Percentiles rank a stretch among this genome's conserved stretches.
Conservation (phyloP, 2,797 vertebrate species). For the Octomys mimax region DNA sequence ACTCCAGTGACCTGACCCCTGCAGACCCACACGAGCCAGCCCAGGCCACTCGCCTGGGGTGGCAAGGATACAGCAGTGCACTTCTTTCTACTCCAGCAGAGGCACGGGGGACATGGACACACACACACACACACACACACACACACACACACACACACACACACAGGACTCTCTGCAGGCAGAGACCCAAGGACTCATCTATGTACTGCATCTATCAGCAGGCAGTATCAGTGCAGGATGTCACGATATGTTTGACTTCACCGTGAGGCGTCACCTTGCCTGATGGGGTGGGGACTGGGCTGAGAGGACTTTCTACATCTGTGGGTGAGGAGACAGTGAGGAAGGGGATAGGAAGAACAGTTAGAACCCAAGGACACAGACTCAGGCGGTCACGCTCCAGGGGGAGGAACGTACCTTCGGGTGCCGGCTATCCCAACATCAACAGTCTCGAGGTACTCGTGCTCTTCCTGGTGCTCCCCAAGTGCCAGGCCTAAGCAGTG, state of each 20-base stretch:
- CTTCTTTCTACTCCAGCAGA: neutral
- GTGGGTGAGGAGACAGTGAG: neutral
- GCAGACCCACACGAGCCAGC: neutral
- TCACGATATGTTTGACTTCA: neutral
- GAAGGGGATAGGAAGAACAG: neutral
- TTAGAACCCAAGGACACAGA: neutral
- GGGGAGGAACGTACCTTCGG: neutral
- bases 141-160: neutral
- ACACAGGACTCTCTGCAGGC: no score
- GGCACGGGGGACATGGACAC: neutral
- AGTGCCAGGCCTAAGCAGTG: neutral
- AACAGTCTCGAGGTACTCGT: neutral
- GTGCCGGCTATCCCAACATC: neutral
- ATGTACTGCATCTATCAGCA: neutral
- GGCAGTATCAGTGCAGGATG: neutral
- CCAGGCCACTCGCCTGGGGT: neutral
- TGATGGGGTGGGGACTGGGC: accelerated
- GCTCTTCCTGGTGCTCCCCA: neutral
- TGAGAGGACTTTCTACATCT: neutral
- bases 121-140: no score
- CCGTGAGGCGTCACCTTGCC: no score
- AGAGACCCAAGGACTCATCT: neutral
- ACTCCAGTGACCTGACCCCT: neutral
- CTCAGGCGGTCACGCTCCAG: neutral
- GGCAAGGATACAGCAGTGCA: neutral